Conservation (phyloP, 2,888 invertebrate genomes). For the Resseliella maxima region DNA sequence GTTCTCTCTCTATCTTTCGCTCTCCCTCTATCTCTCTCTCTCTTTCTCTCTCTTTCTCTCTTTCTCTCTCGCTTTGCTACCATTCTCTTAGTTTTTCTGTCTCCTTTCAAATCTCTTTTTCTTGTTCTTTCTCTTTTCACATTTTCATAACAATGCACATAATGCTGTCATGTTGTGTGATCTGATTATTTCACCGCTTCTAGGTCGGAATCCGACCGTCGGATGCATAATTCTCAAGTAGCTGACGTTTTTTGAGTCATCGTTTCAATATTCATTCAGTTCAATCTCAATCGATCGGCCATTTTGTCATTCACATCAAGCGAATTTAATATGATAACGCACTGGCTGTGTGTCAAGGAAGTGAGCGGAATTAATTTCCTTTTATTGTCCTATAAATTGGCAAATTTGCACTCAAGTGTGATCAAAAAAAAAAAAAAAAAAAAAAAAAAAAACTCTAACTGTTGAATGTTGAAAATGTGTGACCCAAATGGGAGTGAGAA, state of each 20-base stretch:
- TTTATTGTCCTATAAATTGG: constrained; percentile 39
- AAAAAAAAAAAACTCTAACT: not conserved
- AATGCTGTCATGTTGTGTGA: not conserved
- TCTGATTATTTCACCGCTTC: constrained; percentile 11
- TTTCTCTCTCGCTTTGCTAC: not conserved
- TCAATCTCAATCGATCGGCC: constrained; percentile 21
- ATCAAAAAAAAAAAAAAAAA: not conserved
- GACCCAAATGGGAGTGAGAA: not conserved
- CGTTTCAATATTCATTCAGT: not conserved
- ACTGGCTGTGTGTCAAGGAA: constrained; percentile 2
- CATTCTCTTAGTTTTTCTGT: too few species aligned
- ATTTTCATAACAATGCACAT: constrained; percentile 11
- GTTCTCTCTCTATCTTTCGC: not conserved
- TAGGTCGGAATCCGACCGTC: too few species aligned
- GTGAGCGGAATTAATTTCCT: constrained; percentile 36
- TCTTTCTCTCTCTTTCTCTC: not conserved
- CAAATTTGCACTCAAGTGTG: constrained; percentile 13
- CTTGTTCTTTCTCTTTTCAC: not conserved
- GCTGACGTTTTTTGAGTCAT: not conserved
- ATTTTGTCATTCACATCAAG: not conserved
- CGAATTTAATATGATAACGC: not conserved
- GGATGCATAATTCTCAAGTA: constrained; percentile 14
- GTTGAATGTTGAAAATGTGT: constrained; percentile 19
- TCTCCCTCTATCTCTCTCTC: not conserved
- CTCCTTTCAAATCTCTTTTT: not conserved